A percentile compares a stretch with the other conserved stretches of the same genome.
Evolutionary conservation across 2,888 invertebrate genomes (phyloP).

Genomic region (Drosophila multiciliata): DNA sequence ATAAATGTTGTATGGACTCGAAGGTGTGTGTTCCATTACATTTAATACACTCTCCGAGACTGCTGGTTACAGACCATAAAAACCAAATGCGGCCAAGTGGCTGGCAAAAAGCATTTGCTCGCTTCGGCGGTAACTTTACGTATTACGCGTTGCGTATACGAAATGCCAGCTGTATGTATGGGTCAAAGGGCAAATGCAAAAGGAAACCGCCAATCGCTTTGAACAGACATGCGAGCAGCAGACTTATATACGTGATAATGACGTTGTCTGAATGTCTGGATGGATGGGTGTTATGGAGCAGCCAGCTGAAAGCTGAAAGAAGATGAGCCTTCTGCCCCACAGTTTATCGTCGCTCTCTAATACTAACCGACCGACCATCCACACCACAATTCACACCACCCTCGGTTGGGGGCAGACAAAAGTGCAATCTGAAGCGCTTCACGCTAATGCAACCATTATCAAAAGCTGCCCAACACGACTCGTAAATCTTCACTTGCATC

Average conservation of each 20-base stretch:
- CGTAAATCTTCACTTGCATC: slow-evolving; percentile 77
- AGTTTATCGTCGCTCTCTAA: slow-evolving; percentile 54
- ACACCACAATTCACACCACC: slow-evolving; percentile 2
- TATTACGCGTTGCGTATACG: slow-evolving; percentile 42
- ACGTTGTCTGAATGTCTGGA: slow-evolving; percentile 40
- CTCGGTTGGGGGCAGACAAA: slow-evolving; percentile 32
- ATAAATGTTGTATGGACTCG: slow-evolving; percentile 44
- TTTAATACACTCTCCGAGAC: slow-evolving; percentile 46
- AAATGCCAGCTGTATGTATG: slow-evolving; percentile 31
- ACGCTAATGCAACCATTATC: slow-evolving; percentile 79
- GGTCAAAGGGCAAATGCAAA: slow-evolving; percentile 62
- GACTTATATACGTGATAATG: slow-evolving; percentile 66
- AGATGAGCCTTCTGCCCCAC: slow-evolving; percentile 39
- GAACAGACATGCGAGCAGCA: slow-evolving; percentile 57
- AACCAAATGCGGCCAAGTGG: slow-evolving; percentile 62
- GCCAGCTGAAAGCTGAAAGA: slow-evolving; percentile 4
- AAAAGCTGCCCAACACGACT: slow-evolving; percentile 57
- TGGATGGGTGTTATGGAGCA: background rate
- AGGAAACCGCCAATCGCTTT: slow-evolving; percentile 60
- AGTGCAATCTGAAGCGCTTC: slow-evolving; percentile 68
- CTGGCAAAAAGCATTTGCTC: slow-evolving; percentile 54
- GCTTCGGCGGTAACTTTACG: slow-evolving; percentile 45
- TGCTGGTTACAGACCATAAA: slow-evolving; percentile 46
- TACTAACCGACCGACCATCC: slow-evolving; percentile 22
- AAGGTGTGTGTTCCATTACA: slow-evolving; percentile 40